Percentiles rank a stretch among this genome's conserved stretches.
Conservation (phyloP, 2,797 vertebrate genomes). For the Capromys pilorides region DNA sequence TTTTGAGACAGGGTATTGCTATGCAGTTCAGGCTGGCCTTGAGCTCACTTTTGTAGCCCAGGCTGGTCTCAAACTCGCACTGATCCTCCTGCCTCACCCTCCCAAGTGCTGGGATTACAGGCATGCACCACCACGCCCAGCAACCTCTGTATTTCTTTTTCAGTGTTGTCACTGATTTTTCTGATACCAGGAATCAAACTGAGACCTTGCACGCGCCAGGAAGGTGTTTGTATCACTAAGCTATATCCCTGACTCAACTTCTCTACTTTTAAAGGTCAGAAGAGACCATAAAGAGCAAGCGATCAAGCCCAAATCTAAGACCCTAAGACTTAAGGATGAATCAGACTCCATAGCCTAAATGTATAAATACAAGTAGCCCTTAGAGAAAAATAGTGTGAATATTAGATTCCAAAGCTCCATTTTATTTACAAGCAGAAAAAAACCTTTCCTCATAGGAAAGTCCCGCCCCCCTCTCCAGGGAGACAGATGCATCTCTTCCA, state of each 20-base stretch:
- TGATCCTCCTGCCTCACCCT: too few relatives aligned
- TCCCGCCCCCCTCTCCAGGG: neutral
- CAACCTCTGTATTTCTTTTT: too few relatives aligned
- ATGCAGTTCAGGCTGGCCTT: too few relatives aligned
- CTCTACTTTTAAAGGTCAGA: constrained; percentile 8
- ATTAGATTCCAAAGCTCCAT: constrained; percentile 21
- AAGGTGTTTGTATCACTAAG: too few relatives aligned
- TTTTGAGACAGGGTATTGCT: too few relatives aligned
- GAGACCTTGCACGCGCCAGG: too few relatives aligned
- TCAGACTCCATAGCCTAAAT: neutral
- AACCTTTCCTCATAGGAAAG: neutral
- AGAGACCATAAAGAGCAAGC: neutral
- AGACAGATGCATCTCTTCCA: neutral
- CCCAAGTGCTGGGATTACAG: too few relatives aligned
- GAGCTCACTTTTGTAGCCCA: too few relatives aligned
- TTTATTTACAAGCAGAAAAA: constrained; percentile 64
- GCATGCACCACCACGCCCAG: too few relatives aligned
- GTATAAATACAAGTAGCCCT: neutral
- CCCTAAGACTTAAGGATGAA: neutral
- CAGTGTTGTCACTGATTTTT: too few relatives aligned
- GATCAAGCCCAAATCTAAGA: constrained; percentile 28
- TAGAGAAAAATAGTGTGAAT: neutral
- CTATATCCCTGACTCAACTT: neutral
- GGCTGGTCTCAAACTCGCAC: too few relatives aligned
- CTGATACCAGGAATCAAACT: too few relatives aligned